A percentile compares a stretch with the other conserved stretches of the same genome.
Evolutionary conservation across 37 sponge, comb jelly and placozoan species (phyloP).

Genomic region (Sycon ciliatum): DNA sequence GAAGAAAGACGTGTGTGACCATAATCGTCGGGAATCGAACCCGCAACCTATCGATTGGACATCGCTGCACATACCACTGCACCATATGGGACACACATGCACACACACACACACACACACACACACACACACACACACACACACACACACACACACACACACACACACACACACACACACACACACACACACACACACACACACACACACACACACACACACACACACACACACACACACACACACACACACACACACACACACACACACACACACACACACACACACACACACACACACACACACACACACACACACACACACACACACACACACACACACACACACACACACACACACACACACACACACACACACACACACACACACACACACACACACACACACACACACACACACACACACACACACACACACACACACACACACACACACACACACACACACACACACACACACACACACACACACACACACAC

Average conservation of each 20-base stretch:
- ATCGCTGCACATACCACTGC: too few species aligned
- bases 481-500: background rate
- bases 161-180: background rate
- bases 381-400: conserved; percentile 1
- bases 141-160: conserved; percentile 17
- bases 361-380: background rate
- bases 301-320: conserved; percentile 1
- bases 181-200: background rate
- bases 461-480: conserved; percentile 15
- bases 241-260: conserved; percentile 14
- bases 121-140: conserved; percentile 15
- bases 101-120: conserved; percentile 2
- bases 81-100: conserved; percentile 19
- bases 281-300: background rate
- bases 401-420: background rate
- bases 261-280: conserved; percentile 15
- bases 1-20: too few species aligned
- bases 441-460: conserved; percentile 19
- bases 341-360: conserved; percentile 23
- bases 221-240: background rate
- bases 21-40: too few species aligned
- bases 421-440: background rate
- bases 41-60: too few species aligned
- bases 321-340: conserved; percentile 15
- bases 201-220: conserved; percentile 1